Evolutionary conservation across 2,113 vertebrate genomes (phyloP), one percentile per base, ranked within the genome.

Genomic region (Anthoscopus minutus): DNA sequence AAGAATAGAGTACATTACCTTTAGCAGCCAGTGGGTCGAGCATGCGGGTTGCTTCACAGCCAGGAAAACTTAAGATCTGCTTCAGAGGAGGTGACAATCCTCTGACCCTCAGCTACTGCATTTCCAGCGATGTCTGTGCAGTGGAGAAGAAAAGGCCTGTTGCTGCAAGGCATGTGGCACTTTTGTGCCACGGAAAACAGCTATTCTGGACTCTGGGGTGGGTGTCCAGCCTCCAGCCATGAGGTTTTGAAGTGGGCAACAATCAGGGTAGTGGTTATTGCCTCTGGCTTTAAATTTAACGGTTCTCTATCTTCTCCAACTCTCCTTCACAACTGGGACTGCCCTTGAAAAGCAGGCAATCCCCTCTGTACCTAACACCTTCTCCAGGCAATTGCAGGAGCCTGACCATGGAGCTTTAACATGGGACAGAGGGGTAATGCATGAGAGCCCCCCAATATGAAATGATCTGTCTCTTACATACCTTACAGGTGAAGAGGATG

Each of bases 401-500:
- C 20, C 33, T 61, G 50, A 22, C 6, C 24, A 9, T 0, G 3
- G 42, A 25, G 6, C 15, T 82, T 86, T 20, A 67, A 24, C 27
- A n/a, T 0, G 3, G 24, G 23, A 23, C 20, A 16, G 58, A 57
- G 25, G 31, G 45, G 11, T 25, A 73, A 86, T 0, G 0, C 45
- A 30, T 0, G 4, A 53, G 12, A 88, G 7, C 13, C 33, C 14
- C 8, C 3, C 38, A 47, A 0, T 12, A 51, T 1, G 11, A 77
- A 86, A 87, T 91, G 0, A 47, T 30, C 37, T 88, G 50, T 91
- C 66, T 85, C 50, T 79, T 82, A 80, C 58, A 14, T 92, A 33
- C 76, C 73, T 92, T 94, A 25, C 12, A 98, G 98, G 94, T 96
- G 77, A 84, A 61, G 82, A 91, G 38, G 92, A 96, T 45, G 28